phyloP scores from a whole-genome alignment of 2,797 vertebrate species.

The Eupleurogrammus muticus region DNA sequence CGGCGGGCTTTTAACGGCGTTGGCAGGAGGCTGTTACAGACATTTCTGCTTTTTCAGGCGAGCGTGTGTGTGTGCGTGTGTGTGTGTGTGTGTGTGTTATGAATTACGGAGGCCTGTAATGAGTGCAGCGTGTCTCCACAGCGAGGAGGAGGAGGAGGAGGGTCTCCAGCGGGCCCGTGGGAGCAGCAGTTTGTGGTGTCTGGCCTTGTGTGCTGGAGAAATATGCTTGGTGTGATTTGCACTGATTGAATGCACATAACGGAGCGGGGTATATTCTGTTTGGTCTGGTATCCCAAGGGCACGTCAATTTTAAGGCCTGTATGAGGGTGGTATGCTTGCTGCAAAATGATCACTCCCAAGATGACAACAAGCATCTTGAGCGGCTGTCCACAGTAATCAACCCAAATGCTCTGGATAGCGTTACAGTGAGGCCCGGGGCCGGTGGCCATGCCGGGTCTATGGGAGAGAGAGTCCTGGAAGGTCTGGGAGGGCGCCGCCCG shows the following conservation, averaged over 20 bases:
- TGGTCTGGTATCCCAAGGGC: slow-evolving; percentile 9
- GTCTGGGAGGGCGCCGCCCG: slow-evolving; percentile 9
- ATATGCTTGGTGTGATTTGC: slow-evolving; percentile 36
- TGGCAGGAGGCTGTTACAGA: slow-evolving; percentile 21
- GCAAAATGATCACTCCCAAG: slow-evolving; percentile 41
- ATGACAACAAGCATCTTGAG: slow-evolving; percentile 36
- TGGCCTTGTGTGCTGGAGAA: slow-evolving; percentile 46
- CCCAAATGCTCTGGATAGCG: slow-evolving; percentile 31
- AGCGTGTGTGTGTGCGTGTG: slow-evolving; percentile 36
- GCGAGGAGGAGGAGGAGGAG: too few relatives aligned
- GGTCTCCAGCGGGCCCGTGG: slow-evolving; percentile 23
- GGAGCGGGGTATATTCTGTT: slow-evolving; percentile 34
- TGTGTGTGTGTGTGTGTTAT: slow-evolving; percentile 49
- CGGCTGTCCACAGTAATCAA: slow-evolving; percentile 43
- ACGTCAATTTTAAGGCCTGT: slow-evolving; percentile 37
- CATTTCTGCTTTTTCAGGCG: too few relatives aligned
- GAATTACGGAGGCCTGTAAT: slow-evolving; percentile 58
- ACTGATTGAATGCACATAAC: slow-evolving; percentile 44
- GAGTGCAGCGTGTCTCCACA: slow-evolving; percentile 32
- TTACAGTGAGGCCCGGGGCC: slow-evolving; percentile 23
- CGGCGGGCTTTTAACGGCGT: slow-evolving; percentile 34
- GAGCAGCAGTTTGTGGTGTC: slow-evolving; percentile 56
- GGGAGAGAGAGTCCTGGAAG: slow-evolving; percentile 34
- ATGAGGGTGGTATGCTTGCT: slow-evolving; percentile 24
- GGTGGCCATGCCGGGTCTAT: slow-evolving; percentile 34